Evolutionary conservation across 2,888 invertebrate genomes (phyloP).

Genomic region (Chrysomela aeneicollis): DNA sequence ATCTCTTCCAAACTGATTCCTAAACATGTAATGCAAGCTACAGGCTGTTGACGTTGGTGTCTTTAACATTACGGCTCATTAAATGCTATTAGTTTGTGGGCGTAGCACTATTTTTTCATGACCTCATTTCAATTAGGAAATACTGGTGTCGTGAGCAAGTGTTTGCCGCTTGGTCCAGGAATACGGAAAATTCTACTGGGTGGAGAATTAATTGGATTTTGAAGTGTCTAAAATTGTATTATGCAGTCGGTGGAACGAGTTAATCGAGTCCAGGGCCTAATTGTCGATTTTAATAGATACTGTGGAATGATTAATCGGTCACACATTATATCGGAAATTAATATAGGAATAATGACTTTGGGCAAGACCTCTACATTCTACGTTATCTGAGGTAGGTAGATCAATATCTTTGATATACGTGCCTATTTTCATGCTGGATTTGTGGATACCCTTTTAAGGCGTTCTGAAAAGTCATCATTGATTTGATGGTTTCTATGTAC

Average conservation of each 20-base stretch:
- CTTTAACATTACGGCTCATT: constrained; percentile 27
- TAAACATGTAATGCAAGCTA: background rate
- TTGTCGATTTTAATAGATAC: background rate
- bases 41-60: background rate
- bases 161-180: background rate
- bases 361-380: background rate
- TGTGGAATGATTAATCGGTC: background rate
- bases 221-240: constrained; percentile 8
- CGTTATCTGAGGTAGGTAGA: no score
- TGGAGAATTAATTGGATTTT: constrained; percentile 15
- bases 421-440: no score
- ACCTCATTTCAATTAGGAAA: constrained; percentile 18
- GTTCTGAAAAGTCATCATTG: no score
- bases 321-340: background rate
- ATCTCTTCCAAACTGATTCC: background rate
- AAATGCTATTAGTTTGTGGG: constrained; percentile 26
- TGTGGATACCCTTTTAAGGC: no score
- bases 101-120: constrained; percentile 20
- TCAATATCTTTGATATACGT: no score
- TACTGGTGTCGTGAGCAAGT: background rate
- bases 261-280: constrained; percentile 2
- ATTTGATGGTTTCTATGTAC: no score
- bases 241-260: background rate
- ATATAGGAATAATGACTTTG: background rate
- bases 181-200: background rate